These are phyloP conservation scores for Xestia sexstrigata DNA, from an alignment of 2,888 invertebrate species.

Conservation along the genomic window DNA sequence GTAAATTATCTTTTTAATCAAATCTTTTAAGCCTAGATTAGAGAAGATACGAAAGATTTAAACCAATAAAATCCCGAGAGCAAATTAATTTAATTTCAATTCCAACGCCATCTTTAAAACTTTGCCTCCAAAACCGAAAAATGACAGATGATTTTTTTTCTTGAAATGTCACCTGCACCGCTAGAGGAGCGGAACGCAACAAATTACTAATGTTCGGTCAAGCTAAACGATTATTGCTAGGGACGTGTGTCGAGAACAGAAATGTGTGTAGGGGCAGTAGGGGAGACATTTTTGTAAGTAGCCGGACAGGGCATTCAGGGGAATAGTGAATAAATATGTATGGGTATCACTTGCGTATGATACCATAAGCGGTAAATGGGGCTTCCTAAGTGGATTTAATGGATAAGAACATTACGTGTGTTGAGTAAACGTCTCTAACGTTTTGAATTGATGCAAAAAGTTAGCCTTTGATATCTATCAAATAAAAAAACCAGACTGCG, in stretches of 20 bases:
- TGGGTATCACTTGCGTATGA: conserved; percentile 53
- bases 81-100: neutral
- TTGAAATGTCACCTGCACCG: conserved; percentile 50
- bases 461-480: neutral
- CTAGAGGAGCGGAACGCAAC: conserved; percentile 52
- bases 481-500: too few relatives aligned
- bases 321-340: conserved; percentile 69
- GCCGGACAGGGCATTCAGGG: conserved; percentile 41
- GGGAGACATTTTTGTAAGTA: conserved; percentile 61
- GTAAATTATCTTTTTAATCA: neutral
- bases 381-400: conserved; percentile 51
- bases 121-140: conserved; percentile 26
- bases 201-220: conserved; percentile 71
- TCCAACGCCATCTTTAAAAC: conserved; percentile 12
- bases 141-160: conserved; percentile 10
- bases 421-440: conserved; percentile 4
- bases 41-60: neutral
- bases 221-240: conserved; percentile 71
- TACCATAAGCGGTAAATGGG: conserved; percentile 49
- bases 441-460: conserved; percentile 10
- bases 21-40: neutral
- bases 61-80: neutral
- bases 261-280: conserved; percentile 66
- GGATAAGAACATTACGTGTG: conserved; percentile 17
- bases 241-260: conserved; percentile 81